Conservation (phyloP, 2,113 vertebrate species). For the Carettochelys insculpta region DNA sequence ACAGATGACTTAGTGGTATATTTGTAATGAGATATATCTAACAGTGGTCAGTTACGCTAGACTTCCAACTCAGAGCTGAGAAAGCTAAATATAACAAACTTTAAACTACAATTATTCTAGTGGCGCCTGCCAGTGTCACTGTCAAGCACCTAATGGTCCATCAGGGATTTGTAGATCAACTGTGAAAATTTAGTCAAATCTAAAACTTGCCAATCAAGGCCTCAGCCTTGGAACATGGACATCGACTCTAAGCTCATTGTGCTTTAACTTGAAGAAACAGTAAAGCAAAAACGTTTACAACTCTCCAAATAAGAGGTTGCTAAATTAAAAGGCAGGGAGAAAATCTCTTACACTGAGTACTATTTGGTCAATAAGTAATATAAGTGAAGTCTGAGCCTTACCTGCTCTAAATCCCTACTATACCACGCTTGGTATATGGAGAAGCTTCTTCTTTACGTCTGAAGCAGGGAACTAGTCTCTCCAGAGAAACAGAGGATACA, state of each 20-base stretch:
- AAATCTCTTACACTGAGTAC: no score
- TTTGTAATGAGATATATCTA: constrained; percentile 8
- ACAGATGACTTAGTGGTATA: background rate
- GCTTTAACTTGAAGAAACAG: background rate
- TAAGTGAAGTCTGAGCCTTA: accelerated
- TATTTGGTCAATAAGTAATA: background rate
- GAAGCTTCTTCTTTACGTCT: background rate
- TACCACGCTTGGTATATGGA: background rate
- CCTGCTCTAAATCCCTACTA: background rate
- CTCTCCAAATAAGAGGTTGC: accelerated
- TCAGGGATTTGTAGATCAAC: constrained; percentile 72
- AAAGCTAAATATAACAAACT: constrained; percentile 71
- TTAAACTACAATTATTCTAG: constrained; percentile 68
- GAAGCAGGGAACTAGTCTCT: background rate
- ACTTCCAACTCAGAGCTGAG: constrained; percentile 50
- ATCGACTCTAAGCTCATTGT: constrained; percentile 18
- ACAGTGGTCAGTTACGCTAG: background rate
- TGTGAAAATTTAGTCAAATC: constrained; percentile 71
- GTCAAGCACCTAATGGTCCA: constrained; percentile 69
- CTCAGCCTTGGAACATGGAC: constrained; percentile 25
- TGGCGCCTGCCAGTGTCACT: constrained; percentile 55
- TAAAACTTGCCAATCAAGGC: constrained; percentile 71
- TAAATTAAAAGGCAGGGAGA: background rate
- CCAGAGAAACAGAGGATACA: no score
- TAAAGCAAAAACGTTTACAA: background rate